phyloP scores from a whole-genome alignment of 2,797 vertebrate genomes.

The Microctenopoma lineatum region DNA sequence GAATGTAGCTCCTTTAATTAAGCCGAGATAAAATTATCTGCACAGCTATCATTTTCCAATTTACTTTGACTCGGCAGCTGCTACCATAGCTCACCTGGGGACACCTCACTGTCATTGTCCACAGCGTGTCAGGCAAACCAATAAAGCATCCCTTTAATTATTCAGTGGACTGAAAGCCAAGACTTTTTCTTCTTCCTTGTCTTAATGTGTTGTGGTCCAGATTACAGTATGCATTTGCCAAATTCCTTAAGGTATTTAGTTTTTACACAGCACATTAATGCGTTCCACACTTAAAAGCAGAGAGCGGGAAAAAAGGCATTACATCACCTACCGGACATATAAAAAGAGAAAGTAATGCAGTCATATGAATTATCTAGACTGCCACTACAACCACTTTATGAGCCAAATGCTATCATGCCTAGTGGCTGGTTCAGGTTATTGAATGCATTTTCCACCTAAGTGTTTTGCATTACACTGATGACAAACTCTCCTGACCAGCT shows the following conservation, averaged over 20 bases:
- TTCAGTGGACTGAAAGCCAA: conserved; percentile 70
- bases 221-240: conserved; percentile 45
- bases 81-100: conserved; percentile 72
- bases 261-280: conserved; percentile 60
- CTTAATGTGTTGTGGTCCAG: conserved; percentile 54
- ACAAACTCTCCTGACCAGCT: conserved; percentile 16
- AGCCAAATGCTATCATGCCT: conserved; percentile 41
- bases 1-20: conserved; percentile 33
- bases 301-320: conserved; percentile 55
- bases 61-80: conserved; percentile 58
- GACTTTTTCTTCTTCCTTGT: conserved; percentile 48
- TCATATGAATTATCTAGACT: conserved; percentile 58
- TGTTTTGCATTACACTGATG: conserved; percentile 12
- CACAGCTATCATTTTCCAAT: conserved; percentile 65
- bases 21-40: conserved; percentile 35
- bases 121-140: conserved; percentile 69
- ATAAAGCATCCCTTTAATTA: conserved; percentile 81
- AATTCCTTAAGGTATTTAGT: conserved; percentile 38
- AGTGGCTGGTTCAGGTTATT: conserved; percentile 15
- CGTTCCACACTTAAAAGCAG: conserved; percentile 63
- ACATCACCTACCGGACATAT: conserved; percentile 58
- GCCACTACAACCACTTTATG: conserved; percentile 32
- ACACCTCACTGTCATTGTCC: conserved; percentile 71
- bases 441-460: conserved; percentile 25
- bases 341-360: conserved; percentile 55